A percentile compares a stretch with the other conserved stretches of the same genome.
Conservation (phyloP, 1,140 invertebrate species). For the Littorina saxatilis region DNA sequence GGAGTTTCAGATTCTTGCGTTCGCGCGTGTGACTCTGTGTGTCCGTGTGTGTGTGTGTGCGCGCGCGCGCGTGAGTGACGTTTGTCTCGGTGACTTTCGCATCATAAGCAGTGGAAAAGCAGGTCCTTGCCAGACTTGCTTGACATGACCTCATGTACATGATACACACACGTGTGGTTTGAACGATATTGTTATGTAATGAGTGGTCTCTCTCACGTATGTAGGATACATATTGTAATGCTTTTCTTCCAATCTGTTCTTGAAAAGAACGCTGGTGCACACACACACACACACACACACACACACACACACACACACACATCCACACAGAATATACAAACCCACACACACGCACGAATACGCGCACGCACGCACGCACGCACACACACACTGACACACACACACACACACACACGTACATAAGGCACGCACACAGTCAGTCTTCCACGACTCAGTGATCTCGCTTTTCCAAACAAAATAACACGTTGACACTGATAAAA, state of each 20-base stretch:
- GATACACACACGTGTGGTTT: too few relatives aligned
- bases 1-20: too few relatives aligned
- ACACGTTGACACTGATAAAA: background rate
- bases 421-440: background rate
- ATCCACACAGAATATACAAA: background rate
- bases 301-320: slow-evolving; percentile 8
- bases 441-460: background rate
- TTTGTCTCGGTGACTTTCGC: too few relatives aligned
- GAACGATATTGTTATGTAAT: background rate
- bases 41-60: too few relatives aligned
- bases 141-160: too few relatives aligned
- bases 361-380: background rate
- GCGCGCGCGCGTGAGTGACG: too few relatives aligned
- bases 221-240: background rate
- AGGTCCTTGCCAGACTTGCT: too few relatives aligned
- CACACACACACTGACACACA: slow-evolving; percentile 3
- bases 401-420: slow-evolving; percentile 12
- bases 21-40: too few relatives aligned
- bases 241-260: background rate
- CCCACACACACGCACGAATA: background rate
- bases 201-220: background rate
- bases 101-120: too few relatives aligned
- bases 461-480: background rate
- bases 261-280: background rate
- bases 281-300: background rate